A percentile compares a stretch with the other conserved stretches of the same genome.
These are phyloP conservation scores for Micropoecilia bifurca DNA, from an alignment of 2,797 vertebrate species.

Conservation along the genomic window DNA sequence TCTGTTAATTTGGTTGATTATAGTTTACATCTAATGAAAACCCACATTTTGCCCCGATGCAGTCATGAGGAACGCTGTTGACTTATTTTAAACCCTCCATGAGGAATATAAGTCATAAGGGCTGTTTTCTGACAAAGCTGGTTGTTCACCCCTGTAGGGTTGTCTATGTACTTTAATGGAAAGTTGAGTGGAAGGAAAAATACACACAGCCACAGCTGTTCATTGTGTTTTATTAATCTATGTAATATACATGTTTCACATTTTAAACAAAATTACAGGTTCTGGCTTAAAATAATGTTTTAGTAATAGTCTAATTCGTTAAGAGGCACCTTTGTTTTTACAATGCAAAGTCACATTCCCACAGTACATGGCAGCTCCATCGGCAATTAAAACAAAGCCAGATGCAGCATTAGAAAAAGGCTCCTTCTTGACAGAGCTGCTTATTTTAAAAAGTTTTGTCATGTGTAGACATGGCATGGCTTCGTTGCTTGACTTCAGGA, in stretches of 20 bases:
- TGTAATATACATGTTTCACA: background rate
- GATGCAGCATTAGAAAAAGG: background rate
- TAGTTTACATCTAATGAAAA: background rate
- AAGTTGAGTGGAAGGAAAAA: slow-evolving; percentile 1
- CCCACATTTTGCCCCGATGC: background rate
- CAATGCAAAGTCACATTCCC: background rate
- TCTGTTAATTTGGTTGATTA: background rate
- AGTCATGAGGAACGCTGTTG: background rate
- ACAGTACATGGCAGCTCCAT: background rate
- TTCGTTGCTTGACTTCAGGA: background rate
- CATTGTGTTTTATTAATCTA: background rate
- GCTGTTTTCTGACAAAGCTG: background rate
- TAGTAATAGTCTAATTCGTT: background rate
- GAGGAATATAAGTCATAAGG: background rate
- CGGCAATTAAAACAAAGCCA: background rate
- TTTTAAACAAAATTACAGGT: background rate
- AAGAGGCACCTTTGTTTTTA: background rate
- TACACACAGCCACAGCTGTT: background rate
- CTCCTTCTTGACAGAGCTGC: background rate
- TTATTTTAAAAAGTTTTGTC: background rate
- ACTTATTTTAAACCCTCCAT: background rate
- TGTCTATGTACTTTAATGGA: background rate
- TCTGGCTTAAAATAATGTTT: background rate
- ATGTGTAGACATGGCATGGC: background rate
- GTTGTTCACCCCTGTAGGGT: background rate